Evolutionary conservation across 2,797 vertebrate species (phyloP).

Genomic region (Cyclopterus lumpus): DNA sequence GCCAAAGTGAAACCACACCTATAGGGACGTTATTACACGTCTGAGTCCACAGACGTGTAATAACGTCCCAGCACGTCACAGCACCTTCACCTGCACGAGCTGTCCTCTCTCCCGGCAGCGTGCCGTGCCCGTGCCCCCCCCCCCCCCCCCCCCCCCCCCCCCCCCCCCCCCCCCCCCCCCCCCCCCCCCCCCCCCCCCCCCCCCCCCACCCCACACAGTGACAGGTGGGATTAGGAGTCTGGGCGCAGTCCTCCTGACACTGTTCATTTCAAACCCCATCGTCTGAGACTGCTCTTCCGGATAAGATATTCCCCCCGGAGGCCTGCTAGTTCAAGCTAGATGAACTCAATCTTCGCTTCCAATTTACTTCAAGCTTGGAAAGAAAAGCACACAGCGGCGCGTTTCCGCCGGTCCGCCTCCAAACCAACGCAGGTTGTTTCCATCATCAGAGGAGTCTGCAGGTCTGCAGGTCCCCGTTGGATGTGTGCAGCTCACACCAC

Average conservation of each 20-base stretch:
- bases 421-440: constrained; percentile 41
- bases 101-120: not conserved
- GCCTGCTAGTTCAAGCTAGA: constrained; percentile 81
- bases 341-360: constrained; percentile 87
- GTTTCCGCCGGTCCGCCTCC: constrained; percentile 31
- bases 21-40: constrained; percentile 9
- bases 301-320: constrained; percentile 80
- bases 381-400: constrained; percentile 58
- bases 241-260: constrained; percentile 77
- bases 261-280: constrained; percentile 74
- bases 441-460: constrained; percentile 29
- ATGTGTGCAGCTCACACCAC: not conserved
- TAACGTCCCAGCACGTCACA: too few relatives aligned
- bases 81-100: constrained; percentile 46
- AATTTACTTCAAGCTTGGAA: constrained; percentile 82
- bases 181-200: too few relatives aligned
- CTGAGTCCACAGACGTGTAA: too few relatives aligned
- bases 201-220: too few relatives aligned
- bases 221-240: constrained; percentile 77
- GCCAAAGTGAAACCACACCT: not conserved
- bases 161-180: too few relatives aligned
- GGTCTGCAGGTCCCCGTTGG: constrained; percentile 15
- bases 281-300: constrained; percentile 70
- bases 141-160: too few relatives aligned
- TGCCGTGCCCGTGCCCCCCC: not conserved